Conservation (phyloP, 2,888 invertebrate species). For the Mesodorylaimus sp. region DNA sequence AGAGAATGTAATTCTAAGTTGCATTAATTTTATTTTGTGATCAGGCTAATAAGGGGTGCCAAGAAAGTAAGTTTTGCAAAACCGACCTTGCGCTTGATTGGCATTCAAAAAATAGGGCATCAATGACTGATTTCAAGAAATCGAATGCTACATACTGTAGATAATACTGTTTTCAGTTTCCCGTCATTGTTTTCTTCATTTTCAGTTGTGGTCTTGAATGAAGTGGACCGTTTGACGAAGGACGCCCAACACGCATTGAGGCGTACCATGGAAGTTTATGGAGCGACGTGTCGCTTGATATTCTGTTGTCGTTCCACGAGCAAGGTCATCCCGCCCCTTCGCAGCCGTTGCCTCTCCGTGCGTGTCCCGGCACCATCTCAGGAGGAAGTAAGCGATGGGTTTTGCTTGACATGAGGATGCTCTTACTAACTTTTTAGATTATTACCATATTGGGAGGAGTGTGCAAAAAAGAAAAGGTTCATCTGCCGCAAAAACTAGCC, state of each 20-base stretch:
- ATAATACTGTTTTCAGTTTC: no score
- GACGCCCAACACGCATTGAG: constrained; percentile 95
- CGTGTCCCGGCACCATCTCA: constrained; percentile 70
- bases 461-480: constrained; percentile 61
- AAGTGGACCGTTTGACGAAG: constrained; percentile 79
- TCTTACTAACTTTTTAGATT: constrained; percentile 12
- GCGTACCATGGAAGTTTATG: constrained; percentile 98
- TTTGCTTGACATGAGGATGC: background rate
- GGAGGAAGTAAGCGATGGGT: constrained; percentile 44
- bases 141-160: no score
- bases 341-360: constrained; percentile 76
- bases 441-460: constrained; percentile 38
- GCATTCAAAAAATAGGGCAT: no score
- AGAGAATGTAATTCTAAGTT: background rate
- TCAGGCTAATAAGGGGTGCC: no score
- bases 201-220: constrained; percentile 75
- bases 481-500: constrained; percentile 55
- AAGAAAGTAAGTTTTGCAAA: no score
- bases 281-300: constrained; percentile 55
- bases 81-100: no score
- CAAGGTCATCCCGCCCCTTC: constrained; percentile 85
- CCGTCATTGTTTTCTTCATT: no score
- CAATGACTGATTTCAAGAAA: no score
- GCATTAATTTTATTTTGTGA: background rate
- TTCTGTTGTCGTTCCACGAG: constrained; percentile 84